Conservation (phyloP, 2,113 vertebrate genomes). For the Scomber japonicus region DNA sequence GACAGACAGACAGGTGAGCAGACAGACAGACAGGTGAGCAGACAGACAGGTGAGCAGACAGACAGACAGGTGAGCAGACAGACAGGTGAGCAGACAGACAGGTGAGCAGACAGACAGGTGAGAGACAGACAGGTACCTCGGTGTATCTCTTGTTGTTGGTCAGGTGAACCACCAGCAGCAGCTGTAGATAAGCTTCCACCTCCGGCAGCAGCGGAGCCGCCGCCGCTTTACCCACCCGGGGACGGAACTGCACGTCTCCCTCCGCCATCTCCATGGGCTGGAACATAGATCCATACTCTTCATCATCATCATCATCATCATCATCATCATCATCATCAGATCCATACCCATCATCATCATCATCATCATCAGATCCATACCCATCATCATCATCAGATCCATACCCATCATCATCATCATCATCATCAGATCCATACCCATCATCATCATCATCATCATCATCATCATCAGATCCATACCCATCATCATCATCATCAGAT, state of each 20-base stretch:
- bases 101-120: background rate
- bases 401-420: too few species aligned
- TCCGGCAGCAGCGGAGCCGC: slow-evolving; percentile 92
- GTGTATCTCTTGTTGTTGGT: slow-evolving; percentile 94
- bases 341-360: too few species aligned
- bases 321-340: too few species aligned
- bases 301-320: too few species aligned
- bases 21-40: slow-evolving; percentile 66
- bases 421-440: too few species aligned
- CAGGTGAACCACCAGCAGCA: slow-evolving; percentile 94
- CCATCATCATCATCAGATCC: too few species aligned
- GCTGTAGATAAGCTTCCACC: slow-evolving; percentile 95
- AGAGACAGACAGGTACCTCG: slow-evolving; percentile 83
- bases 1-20: slow-evolving; percentile 15
- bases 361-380: too few species aligned
- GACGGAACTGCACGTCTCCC: slow-evolving; percentile 94
- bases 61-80: too few species aligned
- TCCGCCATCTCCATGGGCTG: slow-evolving; percentile 94
- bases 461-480: too few species aligned
- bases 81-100: background rate
- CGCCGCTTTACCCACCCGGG: slow-evolving; percentile 92
- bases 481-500: too few species aligned
- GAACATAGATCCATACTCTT: background rate
- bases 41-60: slow-evolving; percentile 72
- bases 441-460: too few species aligned